A percentile compares a stretch with the other conserved stretches of the same genome.
These are phyloP conservation scores for Polypedilum vanderplanki DNA, from an alignment of 1,140 invertebrate species.

Conservation along the genomic window DNA sequence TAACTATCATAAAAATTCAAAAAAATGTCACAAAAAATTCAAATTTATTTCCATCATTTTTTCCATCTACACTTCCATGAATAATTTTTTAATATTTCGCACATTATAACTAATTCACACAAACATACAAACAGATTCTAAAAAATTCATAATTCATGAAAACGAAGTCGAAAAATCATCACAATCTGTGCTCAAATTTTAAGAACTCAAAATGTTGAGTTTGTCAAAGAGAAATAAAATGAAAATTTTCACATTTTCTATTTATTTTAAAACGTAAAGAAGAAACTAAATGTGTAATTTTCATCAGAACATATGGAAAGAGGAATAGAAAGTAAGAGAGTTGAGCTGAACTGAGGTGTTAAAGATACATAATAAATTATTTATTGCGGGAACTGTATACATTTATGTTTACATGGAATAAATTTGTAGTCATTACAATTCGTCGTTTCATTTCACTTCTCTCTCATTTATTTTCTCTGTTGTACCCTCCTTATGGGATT, in stretches of 20 bases:
- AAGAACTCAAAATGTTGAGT: neutral
- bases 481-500: no score
- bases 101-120: no score
- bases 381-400: constrained; percentile 17
- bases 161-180: neutral
- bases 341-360: neutral
- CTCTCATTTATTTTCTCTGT: neutral
- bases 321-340: neutral
- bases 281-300: neutral
- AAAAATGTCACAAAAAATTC: no score
- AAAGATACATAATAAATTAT: constrained; percentile 20
- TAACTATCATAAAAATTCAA: no score
- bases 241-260: neutral
- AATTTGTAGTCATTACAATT: constrained; percentile 14
- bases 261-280: neutral
- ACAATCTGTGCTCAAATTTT: neutral
- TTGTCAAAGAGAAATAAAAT: constrained; percentile 19
- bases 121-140: no score
- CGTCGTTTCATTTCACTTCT: neutral
- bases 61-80: no score
- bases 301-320: neutral
- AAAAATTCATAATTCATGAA: neutral
- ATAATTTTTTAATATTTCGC: no score
- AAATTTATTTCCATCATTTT: no score
- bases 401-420: constrained; percentile 19